Conservation (phyloP, 2,797 vertebrate genomes). For the Novumbra hubbsi region DNA sequence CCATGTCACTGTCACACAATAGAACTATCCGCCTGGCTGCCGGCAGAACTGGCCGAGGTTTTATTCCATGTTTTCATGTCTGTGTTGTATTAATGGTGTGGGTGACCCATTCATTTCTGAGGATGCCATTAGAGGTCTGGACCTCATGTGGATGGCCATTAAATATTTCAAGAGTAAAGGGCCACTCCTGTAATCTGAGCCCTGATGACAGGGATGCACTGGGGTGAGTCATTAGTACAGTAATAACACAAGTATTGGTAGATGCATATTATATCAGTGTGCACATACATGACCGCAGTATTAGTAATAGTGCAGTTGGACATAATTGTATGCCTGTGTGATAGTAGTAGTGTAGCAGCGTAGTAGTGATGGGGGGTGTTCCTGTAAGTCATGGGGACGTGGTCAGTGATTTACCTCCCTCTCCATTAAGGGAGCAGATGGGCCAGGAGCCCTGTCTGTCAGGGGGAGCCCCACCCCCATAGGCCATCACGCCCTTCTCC, state of each 20-base stretch:
- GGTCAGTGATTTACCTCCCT: slow-evolving; percentile 61
- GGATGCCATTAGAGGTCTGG: neutral
- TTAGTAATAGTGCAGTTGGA: neutral
- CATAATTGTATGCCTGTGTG: neutral
- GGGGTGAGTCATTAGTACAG: neutral
- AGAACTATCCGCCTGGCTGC: slow-evolving; percentile 30
- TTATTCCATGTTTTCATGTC: neutral
- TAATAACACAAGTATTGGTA: neutral
- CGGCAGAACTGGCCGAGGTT: slow-evolving; percentile 27
- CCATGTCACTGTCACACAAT: slow-evolving; percentile 42
- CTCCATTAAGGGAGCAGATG: slow-evolving; percentile 73
- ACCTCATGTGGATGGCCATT: neutral
- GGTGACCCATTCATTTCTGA: neutral
- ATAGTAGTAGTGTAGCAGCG: slow-evolving; percentile 18
- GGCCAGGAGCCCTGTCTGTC: slow-evolving; percentile 66
- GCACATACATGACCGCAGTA: neutral
- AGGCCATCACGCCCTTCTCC: slow-evolving; percentile 28
- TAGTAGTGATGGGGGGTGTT: slow-evolving; percentile 45
- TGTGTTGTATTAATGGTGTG: neutral
- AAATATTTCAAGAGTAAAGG: neutral
- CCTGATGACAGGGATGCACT: neutral
- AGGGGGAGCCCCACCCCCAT: slow-evolving; percentile 52
- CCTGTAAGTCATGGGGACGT: slow-evolving; percentile 60
- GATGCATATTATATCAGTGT: neutral
- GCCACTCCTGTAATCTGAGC: neutral